A percentile compares a stretch with the other conserved stretches of the same genome.
phyloP scores from a whole-genome alignment of 2,888 invertebrate genomes.

The Copidosoma aretas region DNA sequence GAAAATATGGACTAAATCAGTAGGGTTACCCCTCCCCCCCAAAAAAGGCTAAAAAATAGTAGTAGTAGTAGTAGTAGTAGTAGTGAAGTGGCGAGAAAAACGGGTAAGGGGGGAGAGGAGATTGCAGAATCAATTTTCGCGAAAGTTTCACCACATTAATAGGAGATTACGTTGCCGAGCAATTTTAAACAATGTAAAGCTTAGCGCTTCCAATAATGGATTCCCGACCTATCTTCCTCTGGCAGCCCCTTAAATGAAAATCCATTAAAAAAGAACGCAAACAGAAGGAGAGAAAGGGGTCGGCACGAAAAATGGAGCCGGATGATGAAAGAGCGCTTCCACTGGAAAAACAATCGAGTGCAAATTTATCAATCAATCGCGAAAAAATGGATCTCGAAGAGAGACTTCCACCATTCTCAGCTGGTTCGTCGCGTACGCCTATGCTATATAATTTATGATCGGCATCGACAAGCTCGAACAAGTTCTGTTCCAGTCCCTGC shows the following conservation, averaged over 20 bases:
- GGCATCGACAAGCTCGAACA: constrained; percentile 33
- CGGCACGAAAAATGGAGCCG: not conserved
- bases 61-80: no score
- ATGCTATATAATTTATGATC: no score
- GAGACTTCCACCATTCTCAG: not conserved
- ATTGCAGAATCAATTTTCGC: constrained; percentile 25
- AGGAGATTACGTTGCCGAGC: constrained; percentile 28
- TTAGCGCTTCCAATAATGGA: constrained; percentile 30
- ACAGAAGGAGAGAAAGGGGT: not conserved
- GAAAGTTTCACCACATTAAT: constrained; percentile 16
- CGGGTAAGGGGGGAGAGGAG: not conserved
- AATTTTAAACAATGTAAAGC: constrained; percentile 25
- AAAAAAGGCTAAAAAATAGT: no score
- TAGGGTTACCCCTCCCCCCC: no score
- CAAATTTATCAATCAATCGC: constrained; percentile 37
- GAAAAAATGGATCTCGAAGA: constrained; percentile 2
- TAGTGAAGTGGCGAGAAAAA: constrained; percentile 2
- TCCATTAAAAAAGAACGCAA: constrained; percentile 25
- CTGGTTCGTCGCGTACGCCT: not conserved
- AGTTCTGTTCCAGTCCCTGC: constrained; percentile 22
- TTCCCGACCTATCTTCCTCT: constrained; percentile 13
- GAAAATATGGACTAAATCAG: no score
- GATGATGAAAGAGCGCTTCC: constrained; percentile 11
- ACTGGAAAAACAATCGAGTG: constrained; percentile 31
- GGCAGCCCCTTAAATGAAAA: constrained; percentile 16